Conservation (phyloP, 2,113 vertebrate genomes). For the Panthera uncia region DNA sequence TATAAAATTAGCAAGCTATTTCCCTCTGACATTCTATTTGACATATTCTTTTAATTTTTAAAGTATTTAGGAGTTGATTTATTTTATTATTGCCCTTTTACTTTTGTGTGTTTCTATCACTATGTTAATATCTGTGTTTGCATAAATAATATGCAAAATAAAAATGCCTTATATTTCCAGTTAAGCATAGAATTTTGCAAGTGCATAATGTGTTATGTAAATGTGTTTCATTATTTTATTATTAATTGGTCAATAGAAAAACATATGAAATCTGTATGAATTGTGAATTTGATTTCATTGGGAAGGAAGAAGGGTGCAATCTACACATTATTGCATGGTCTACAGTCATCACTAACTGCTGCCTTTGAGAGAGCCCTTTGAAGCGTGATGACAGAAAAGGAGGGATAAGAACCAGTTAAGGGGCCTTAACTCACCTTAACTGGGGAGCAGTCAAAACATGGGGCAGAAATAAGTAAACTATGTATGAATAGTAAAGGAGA, state of each 20-base stretch:
- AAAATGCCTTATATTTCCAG: not conserved
- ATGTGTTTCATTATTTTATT: not conserved
- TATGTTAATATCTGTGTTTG: not conserved
- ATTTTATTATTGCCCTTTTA: constrained; percentile 33
- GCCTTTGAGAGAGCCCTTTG: not conserved
- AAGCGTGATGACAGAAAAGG: constrained; percentile 21
- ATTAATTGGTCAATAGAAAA: not conserved
- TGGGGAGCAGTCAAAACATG: constrained; percentile 34
- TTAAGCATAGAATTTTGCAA: not conserved
- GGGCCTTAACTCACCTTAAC: too few relatives aligned
- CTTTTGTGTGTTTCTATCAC: not conserved
- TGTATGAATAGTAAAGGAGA: not conserved
- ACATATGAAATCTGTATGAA: not conserved
- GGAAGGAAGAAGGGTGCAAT: not conserved
- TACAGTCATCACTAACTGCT: rapidly evolving
- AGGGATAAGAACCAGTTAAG: constrained; percentile 32
- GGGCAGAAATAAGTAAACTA: not conserved
- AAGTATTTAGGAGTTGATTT: not conserved
- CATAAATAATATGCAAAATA: constrained; percentile 19
- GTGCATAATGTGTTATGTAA: not conserved
- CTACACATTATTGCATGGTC: not conserved
- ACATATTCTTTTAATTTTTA: constrained; percentile 47
- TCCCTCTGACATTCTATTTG: not conserved
- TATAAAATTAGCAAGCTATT: not conserved
- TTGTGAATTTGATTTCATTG: not conserved